Evolutionary conservation across 2,888 invertebrate genomes (phyloP), one percentile per base, ranked within the genome.

Genomic region (Catotricha subobsoleta): DNA sequence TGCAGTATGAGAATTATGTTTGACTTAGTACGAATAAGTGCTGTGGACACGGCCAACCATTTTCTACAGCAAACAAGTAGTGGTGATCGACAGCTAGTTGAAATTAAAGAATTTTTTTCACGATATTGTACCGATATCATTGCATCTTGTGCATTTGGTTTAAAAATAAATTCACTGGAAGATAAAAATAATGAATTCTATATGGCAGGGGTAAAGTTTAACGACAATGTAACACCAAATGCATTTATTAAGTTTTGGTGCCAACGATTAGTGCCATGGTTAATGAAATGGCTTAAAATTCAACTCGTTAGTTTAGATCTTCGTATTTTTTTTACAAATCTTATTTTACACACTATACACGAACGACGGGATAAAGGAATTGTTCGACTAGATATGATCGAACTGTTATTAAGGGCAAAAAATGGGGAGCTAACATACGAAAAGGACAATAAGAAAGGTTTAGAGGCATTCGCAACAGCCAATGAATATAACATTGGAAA

Each of bases 121-220:
- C 56, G 67, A n/a, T 67, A 59, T 44, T 55, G 67, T 1, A 68
- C 65, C 44, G 70, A 71, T 47, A 67, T 69, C 2, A 69, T 71
- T 39, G 71, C 69, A 0, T 60, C 66, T 1, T 60, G 64, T 20
- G 68, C 66, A 2, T 69, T 68, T 46, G 70, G 69, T 0, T 47
- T 69, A 9, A n/a, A n/a, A n/a, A n/a, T n/a, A n/a, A n/a, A n/a
- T n/a, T n/a, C n/a, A n/a, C n/a, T n/a, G n/a, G n/a, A n/a, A n/a
- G n/a, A n/a, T n/a, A n/a, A n/a, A n/a, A n/a, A n/a, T n/a, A n/a
- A n/a, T n/a, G n/a, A n/a, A 28, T 74, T 75, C 51, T 73, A 67
- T 47, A 40, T 49, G 23, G 66, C 62, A 60, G 71, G 70, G 13
- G 3, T 13, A 23, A 9, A 4, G 12, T 21, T 36, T 15, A 21